A percentile compares a stretch with the other conserved stretches of the same genome.
phyloP scores from a whole-genome alignment of 2,797 vertebrate genomes.

The Melanotaenia boesemani region DNA sequence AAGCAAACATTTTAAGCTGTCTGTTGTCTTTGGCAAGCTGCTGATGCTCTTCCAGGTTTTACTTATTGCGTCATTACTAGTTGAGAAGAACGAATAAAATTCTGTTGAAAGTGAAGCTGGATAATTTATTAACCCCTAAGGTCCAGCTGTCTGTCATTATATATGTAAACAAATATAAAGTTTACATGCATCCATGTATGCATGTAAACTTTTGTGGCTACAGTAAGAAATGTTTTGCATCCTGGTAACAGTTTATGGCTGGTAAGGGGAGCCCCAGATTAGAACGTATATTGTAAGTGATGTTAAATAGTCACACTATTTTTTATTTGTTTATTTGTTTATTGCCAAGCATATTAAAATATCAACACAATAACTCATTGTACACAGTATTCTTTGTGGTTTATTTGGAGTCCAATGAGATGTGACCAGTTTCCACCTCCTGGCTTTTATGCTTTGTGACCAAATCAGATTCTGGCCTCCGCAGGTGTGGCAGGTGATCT shows the following conservation, averaged over 20 bases:
- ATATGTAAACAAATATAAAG: background rate
- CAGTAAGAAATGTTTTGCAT: background rate
- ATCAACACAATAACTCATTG: background rate
- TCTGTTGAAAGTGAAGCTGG: background rate
- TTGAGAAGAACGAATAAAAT: background rate
- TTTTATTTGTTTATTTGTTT: conserved; percentile 2
- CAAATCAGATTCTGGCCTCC: conserved; percentile 38
- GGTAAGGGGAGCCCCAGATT: background rate
- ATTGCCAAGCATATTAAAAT: conserved; percentile 2
- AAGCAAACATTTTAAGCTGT: too few relatives aligned
- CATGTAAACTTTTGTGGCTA: background rate
- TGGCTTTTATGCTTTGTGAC: conserved; percentile 29
- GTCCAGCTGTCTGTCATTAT: background rate
- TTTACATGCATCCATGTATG: background rate
- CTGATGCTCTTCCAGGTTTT: background rate
- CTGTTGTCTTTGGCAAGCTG: too few relatives aligned
- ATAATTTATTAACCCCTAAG: background rate
- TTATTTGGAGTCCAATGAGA: background rate
- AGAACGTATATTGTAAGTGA: background rate
- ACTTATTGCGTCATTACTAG: background rate
- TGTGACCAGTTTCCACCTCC: conserved; percentile 35
- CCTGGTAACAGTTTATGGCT: background rate
- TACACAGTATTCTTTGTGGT: background rate
- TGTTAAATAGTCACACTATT: too few relatives aligned
- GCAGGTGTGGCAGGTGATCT: conserved; percentile 73